phyloP scores from a whole-genome alignment of 2,888 invertebrate species.

The Nomada ferruginata region DNA sequence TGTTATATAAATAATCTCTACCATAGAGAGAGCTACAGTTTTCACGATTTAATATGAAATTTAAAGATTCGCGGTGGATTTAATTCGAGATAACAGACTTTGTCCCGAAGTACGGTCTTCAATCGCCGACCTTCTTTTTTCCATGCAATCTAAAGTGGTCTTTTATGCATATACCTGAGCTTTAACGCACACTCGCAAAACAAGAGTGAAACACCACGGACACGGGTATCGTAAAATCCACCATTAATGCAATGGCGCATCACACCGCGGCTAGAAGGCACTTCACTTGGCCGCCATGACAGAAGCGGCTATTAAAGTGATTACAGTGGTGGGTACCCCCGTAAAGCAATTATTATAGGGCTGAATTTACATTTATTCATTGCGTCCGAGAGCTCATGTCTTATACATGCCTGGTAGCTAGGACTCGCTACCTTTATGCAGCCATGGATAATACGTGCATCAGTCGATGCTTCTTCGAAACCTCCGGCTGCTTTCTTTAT shows the following conservation, averaged over 20 bases:
- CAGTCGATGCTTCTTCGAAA: constrained; percentile 59
- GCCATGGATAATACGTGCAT: constrained; percentile 70
- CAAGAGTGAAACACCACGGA: constrained; percentile 6
- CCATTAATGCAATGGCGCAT: constrained; percentile 68
- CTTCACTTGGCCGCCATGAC: constrained; percentile 64
- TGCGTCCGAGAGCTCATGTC: constrained; percentile 74
- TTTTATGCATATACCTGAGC: not conserved
- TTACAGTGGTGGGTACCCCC: constrained; percentile 77
- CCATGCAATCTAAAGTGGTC: not conserved
- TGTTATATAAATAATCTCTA: too few species aligned
- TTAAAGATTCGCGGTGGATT: not conserved
- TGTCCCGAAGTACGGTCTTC: not conserved
- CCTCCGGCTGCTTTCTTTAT: not conserved
- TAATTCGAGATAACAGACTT: not conserved
- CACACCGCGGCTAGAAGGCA: constrained; percentile 62
- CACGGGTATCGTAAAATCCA: constrained; percentile 61
- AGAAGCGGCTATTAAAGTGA: constrained; percentile 81
- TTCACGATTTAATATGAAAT: not conserved
- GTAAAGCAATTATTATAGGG: constrained; percentile 81
- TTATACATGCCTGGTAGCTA: constrained; percentile 79
- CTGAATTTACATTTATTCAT: constrained; percentile 82
- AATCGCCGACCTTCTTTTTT: not conserved
- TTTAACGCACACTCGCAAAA: not conserved
- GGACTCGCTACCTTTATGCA: constrained; percentile 69
- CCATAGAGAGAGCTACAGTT: too few species aligned